Evolutionary conservation across 2,113 vertebrate genomes (phyloP), one percentile per base, ranked within the genome.

Genomic region (Quiscalus mexicanus): DNA sequence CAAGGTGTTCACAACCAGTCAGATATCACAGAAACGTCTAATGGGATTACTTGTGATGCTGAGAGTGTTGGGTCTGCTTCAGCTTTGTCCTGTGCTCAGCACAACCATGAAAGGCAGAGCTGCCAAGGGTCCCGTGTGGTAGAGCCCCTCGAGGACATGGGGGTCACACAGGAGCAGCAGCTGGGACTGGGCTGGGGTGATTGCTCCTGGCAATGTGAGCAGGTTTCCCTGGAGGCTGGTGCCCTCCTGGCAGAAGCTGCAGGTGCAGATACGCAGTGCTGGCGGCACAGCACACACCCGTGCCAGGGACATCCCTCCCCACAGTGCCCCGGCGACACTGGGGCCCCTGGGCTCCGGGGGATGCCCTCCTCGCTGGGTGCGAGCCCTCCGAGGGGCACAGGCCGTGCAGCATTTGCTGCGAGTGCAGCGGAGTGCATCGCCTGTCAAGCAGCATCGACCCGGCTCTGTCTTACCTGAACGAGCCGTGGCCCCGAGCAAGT

Each of bases 391-490:
- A 13, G 3, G 69, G 41, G 23, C 55, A 33, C 25, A 5, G 15
- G 23, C 52, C 5, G 0, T 41, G 87, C 70, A 62, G 59, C 59
- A 14, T 13, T 20, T 19, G 31, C 60, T 35, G 47, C 58, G 62
- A 88, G 84, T 24, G 70, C 85, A 28, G 90, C 33, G 55, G 55
- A 88, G 84, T 23, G 75, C 88, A 60, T 96, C 79, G 10, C 77
- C 96, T 96, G 95, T 94, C 68, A 79, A 42, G 70, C 75, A 45
- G 52, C 70, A 96, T 96, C 24, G 94, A 97, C 97, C 96, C 55
- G 13, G 53, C 53, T 80, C 63, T 69, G 84, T 86, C 75, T 91
- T 93, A 70, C 87, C 87, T 71, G 89, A 91, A 92, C 95, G 44
- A 67, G 94, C 88, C 23, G 27, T 1, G n/a, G 89, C 87, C 83